phyloP scores from a whole-genome alignment of 1,140 invertebrate species.

The Aricia agestis region DNA sequence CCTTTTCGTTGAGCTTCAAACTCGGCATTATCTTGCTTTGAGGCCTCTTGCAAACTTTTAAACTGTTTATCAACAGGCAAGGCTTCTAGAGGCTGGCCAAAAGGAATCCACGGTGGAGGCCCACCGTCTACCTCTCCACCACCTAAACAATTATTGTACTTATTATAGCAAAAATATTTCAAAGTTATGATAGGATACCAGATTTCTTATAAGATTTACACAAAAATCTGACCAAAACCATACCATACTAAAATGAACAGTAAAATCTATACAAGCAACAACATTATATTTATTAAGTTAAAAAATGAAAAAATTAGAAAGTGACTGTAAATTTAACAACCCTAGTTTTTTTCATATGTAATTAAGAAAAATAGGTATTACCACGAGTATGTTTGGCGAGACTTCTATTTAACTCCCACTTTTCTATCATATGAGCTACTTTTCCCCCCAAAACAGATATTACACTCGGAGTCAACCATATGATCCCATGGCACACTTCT shows the following conservation, averaged over 20 bases:
- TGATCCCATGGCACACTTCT: slow-evolving; percentile 81
- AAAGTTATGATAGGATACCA: background rate
- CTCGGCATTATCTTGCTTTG: slow-evolving; percentile 83
- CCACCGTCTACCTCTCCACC: slow-evolving; percentile 81
- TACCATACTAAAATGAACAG: no score
- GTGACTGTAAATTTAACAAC: no score
- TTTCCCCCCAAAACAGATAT: slow-evolving; percentile 86
- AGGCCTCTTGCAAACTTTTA: slow-evolving; percentile 81
- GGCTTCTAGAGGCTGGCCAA: slow-evolving; percentile 85
- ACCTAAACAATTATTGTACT: slow-evolving; percentile 41
- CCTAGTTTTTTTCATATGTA: background rate
- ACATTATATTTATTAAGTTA: no score
- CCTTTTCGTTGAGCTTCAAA: slow-evolving; percentile 91
- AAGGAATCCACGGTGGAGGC: slow-evolving; percentile 93
- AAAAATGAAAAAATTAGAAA: no score
- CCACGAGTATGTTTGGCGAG: slow-evolving; percentile 84
- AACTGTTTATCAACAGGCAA: slow-evolving; percentile 81
- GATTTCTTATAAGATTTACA: no score
- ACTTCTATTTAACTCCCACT: slow-evolving; percentile 91
- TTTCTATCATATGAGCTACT: slow-evolving; percentile 89
- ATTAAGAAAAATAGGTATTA: slow-evolving; percentile 30
- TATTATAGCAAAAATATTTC: no score
- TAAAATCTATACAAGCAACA: no score
- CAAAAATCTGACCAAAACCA: no score
- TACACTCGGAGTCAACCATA: slow-evolving; percentile 82